phyloP scores from a whole-genome alignment of 2,888 invertebrate species.

The Drosophila nigritarsus region DNA sequence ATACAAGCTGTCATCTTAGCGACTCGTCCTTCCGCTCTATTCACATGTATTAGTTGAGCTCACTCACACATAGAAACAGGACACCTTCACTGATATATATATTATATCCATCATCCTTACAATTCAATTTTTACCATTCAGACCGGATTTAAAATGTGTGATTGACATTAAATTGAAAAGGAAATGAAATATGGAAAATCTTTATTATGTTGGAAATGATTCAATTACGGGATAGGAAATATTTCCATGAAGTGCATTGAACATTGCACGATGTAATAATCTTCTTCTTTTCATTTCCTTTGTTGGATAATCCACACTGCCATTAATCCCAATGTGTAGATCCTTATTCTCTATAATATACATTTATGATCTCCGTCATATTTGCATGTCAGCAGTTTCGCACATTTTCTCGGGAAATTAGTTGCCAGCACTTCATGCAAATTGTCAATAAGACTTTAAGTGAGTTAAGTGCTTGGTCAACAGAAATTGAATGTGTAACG shows the following conservation, averaged over 20 bases:
- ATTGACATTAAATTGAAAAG: neutral
- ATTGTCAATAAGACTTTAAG: slow-evolving; percentile 55
- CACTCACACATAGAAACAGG: neutral
- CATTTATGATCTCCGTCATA: neutral
- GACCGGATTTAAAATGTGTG: neutral
- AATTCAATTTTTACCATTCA: neutral
- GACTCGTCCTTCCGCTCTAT: neutral
- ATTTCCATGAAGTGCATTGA: neutral
- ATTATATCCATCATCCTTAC: neutral
- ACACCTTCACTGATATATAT: neutral
- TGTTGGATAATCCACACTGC: neutral
- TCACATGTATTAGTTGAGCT: slow-evolving; percentile 9
- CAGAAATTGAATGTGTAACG: slow-evolving; percentile 26
- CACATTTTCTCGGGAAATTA: slow-evolving; percentile 1
- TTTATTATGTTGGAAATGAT: neutral
- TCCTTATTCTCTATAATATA: neutral
- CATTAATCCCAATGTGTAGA: neutral
- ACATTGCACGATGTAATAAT: neutral
- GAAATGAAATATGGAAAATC: neutral
- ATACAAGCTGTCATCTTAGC: slow-evolving; percentile 6
- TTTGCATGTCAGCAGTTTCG: slow-evolving; percentile 3
- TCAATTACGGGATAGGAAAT: neutral
- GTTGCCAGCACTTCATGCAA: slow-evolving; percentile 35
- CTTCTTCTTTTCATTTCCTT: neutral
- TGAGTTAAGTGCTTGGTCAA: slow-evolving; percentile 35